Evolutionary conservation across 2,888 invertebrate species (phyloP).

Genomic region (Papilio elwesi): DNA sequence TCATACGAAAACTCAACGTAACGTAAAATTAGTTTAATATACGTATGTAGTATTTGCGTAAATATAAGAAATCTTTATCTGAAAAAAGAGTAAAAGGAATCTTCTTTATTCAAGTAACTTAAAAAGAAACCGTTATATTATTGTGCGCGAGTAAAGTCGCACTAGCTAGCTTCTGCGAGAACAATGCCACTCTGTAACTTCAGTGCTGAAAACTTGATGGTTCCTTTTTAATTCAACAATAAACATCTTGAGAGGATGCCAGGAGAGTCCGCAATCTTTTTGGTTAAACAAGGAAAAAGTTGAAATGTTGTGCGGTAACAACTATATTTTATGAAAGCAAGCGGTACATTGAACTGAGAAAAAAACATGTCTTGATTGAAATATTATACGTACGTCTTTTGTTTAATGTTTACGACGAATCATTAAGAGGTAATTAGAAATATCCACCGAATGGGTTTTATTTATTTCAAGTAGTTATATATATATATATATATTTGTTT

Average conservation of each 20-base stretch:
- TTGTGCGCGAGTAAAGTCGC: not conserved
- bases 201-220: constrained; percentile 15
- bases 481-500: too few species aligned
- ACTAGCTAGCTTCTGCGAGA: not conserved
- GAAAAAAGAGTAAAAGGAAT: not conserved
- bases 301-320: constrained; percentile 8
- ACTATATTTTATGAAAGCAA: not conserved
- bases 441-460: too few species aligned
- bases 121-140: not conserved
- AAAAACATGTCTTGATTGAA: not conserved
- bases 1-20: too few species aligned
- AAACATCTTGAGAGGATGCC: constrained; percentile 17
- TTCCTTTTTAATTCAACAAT: constrained; percentile 16
- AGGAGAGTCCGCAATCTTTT: constrained; percentile 7
- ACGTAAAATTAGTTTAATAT: too few species aligned
- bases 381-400: not conserved
- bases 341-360: not conserved
- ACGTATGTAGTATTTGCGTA: too few species aligned
- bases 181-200: constrained; percentile 13
- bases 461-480: too few species aligned
- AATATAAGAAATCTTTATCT: too few species aligned
- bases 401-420: too few species aligned
- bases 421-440: too few species aligned
- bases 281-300: constrained; percentile 9
- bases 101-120: not conserved